Evolutionary conservation across 2,888 invertebrate genomes (phyloP).

Genomic region (Diarsia dahlii): DNA sequence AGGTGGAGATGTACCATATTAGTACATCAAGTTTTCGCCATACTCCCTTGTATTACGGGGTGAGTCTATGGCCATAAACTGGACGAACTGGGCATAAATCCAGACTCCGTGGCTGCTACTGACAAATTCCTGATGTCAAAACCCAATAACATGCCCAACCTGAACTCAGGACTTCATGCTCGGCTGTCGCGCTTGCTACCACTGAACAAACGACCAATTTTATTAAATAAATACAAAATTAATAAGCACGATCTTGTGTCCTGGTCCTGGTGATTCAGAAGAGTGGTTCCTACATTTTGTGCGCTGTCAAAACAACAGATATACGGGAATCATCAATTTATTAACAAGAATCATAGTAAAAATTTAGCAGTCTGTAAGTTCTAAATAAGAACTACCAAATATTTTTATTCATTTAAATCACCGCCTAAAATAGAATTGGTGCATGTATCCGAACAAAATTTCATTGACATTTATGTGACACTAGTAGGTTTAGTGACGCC

Average conservation of each 20-base stretch:
- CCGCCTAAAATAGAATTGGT: not conserved
- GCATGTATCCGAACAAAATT: constrained; percentile 46
- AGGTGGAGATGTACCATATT: too few species aligned
- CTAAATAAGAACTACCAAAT: not conserved
- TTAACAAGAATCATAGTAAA: not conserved
- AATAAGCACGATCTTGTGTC: not conserved
- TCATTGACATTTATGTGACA: constrained; percentile 49
- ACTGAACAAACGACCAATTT: not conserved
- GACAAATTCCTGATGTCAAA: too few species aligned
- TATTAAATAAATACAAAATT: not conserved
- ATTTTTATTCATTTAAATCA: not conserved
- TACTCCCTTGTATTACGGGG: too few species aligned
- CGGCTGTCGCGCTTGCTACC: too few species aligned
- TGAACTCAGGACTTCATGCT: too few species aligned
- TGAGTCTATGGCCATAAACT: too few species aligned
- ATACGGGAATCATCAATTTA: not conserved
- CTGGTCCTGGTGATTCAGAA: not conserved
- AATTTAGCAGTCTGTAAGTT: not conserved
- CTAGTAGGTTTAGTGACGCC: constrained; percentile 21
- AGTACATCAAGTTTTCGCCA: too few species aligned
- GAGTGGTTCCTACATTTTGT: not conserved
- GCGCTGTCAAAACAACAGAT: not conserved
- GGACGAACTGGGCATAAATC: too few species aligned
- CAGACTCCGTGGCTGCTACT: too few species aligned
- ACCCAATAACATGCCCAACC: too few species aligned